Percentiles rank a stretch among this genome's conserved stretches.
These are phyloP conservation scores for Atta texana DNA, from an alignment of 1,140 invertebrate genomes.

Conservation along the genomic window DNA sequence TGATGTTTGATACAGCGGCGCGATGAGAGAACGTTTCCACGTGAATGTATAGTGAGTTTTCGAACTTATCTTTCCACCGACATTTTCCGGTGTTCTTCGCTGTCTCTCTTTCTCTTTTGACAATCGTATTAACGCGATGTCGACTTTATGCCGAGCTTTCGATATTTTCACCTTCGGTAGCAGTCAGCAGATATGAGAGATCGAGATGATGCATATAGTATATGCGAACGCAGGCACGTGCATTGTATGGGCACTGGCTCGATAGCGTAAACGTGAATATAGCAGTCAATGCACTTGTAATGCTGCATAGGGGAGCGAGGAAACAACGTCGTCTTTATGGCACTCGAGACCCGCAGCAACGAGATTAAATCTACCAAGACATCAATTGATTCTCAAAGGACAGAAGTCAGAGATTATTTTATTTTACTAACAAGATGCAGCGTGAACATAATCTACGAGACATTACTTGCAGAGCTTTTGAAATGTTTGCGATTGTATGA, in stretches of 20 bases:
- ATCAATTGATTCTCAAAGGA: neutral
- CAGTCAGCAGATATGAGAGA: conserved; percentile 44
- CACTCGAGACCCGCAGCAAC: neutral
- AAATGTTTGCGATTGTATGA: neutral
- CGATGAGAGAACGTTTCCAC: neutral
- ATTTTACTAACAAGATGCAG: neutral
- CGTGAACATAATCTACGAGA: neutral
- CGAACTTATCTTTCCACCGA: conserved; percentile 28
- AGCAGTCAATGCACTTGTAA: conserved; percentile 61
- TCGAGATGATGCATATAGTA: neutral
- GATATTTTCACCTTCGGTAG: conserved; percentile 36
- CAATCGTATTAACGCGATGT: conserved; percentile 48
- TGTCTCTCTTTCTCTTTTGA: neutral
- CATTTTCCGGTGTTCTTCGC: conserved; percentile 13
- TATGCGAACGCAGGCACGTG: conserved; percentile 17
- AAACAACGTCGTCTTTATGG: conserved; percentile 30
- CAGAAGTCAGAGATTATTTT: neutral
- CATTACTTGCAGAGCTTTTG: neutral
- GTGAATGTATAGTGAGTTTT: conserved; percentile 29
- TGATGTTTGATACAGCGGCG: conserved; percentile 28
- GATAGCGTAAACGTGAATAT: neutral
- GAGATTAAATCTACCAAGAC: conserved; percentile 7
- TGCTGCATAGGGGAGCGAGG: neutral
- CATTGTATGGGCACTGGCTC: conserved; percentile 11
- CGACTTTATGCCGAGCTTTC: conserved; percentile 55